These are phyloP conservation scores for Octonoba sinensis DNA, from an alignment of 2,888 invertebrate species.

Conservation along the genomic window DNA sequence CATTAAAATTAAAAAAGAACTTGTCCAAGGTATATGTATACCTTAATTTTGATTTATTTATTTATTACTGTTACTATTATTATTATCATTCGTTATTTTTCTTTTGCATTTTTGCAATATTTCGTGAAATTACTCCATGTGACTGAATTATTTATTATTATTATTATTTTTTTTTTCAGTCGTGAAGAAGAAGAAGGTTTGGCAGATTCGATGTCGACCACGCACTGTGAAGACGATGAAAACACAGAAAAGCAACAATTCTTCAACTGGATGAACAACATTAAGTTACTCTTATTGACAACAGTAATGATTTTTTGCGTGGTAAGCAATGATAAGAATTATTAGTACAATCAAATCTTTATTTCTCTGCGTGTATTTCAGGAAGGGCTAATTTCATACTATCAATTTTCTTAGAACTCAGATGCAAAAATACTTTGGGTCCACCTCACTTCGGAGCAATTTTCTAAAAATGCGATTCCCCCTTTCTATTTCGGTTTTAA, in stretches of 20 bases:
- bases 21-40: neutral
- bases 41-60: neutral
- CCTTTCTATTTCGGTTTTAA: too few species aligned
- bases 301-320: slow-evolving; percentile 38
- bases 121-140: too few species aligned
- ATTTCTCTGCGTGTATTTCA: too few species aligned
- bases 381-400: too few species aligned
- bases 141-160: neutral
- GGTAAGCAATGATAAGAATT: slow-evolving; percentile 24
- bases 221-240: neutral
- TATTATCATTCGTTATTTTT: neutral
- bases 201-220: slow-evolving; percentile 19
- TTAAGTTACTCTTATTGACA: slow-evolving; percentile 11
- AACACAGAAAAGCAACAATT: slow-evolving; percentile 2
- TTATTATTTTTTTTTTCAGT: neutral
- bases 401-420: too few species aligned
- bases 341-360: too few species aligned
- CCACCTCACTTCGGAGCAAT: too few species aligned
- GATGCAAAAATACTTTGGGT: too few species aligned
- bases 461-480: too few species aligned
- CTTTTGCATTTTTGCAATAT: too few species aligned
- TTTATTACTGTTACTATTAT: neutral
- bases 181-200: slow-evolving; percentile 17
- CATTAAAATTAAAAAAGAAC: too few species aligned
- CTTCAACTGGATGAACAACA: neutral